Percentiles rank a stretch among this genome's conserved stretches.
phyloP scores from a whole-genome alignment of 2,113 vertebrate genomes.

The Diadophis punctatus region DNA sequence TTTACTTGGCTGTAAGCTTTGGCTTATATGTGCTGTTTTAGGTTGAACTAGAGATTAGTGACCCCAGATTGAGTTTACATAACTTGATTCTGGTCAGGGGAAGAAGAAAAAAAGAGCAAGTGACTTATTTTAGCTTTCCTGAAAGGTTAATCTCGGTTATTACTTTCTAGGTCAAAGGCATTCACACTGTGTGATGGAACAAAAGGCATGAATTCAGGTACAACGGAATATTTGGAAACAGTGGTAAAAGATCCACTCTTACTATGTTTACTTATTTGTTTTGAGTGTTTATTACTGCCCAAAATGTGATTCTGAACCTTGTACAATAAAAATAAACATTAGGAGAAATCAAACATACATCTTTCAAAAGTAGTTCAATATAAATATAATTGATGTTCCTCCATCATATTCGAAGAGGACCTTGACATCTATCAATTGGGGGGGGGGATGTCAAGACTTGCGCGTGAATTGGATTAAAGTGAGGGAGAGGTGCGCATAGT shows the following conservation, averaged over 20 bases:
- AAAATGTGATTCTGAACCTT: not conserved
- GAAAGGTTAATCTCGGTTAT: not conserved
- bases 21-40: constrained; percentile 19
- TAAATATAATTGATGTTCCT: no score
- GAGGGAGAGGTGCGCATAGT: no score
- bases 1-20: constrained; percentile 22
- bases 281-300: not conserved
- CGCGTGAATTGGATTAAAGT: no score
- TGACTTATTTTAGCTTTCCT: not conserved
- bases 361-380: not conserved
- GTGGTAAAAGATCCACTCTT: not conserved
- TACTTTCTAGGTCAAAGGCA: not conserved
- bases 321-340: not conserved
- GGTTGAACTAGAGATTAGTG: constrained; percentile 12
- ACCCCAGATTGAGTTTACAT: constrained; percentile 16
- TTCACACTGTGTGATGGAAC: not conserved
- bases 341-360: not conserved
- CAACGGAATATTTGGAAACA: not conserved
- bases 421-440: no score
- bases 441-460: no score
- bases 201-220: not conserved
- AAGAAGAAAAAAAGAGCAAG: not conserved
- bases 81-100: constrained; percentile 2
- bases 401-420: no score
- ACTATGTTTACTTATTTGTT: not conserved